Conservation (phyloP, 2,888 invertebrate genomes). For the Tipula lateralis region DNA sequence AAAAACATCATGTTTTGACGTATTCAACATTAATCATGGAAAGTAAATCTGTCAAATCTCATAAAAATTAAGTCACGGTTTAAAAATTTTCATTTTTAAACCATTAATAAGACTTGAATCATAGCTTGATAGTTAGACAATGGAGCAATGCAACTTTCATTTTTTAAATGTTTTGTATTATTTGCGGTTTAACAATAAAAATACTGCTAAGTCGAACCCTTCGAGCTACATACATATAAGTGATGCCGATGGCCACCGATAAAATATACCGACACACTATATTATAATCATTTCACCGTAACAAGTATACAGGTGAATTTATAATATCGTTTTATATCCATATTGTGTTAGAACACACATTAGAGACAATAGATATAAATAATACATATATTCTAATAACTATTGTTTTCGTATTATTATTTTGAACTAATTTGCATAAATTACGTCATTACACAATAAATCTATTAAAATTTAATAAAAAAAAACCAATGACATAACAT, state of each 20-base stretch:
- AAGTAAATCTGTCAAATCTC: constrained; percentile 19
- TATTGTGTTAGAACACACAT: background rate
- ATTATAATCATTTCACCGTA: background rate
- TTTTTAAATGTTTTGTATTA: background rate
- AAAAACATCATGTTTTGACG: constrained; percentile 11
- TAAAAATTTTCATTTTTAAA: background rate
- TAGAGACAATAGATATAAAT: background rate
- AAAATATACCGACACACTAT: too few species aligned
- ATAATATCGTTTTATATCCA: background rate
- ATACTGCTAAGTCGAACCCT: background rate
- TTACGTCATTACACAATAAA: background rate
- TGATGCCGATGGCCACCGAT: background rate
- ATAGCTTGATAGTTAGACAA: background rate
- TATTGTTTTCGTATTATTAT: background rate
- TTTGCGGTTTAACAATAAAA: background rate
- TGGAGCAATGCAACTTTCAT: background rate
- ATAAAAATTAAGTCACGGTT: constrained; percentile 11
- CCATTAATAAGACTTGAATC: background rate
- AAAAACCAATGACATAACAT: background rate
- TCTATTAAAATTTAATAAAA: background rate
- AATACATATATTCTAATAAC: background rate
- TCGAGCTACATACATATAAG: background rate
- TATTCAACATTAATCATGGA: constrained; percentile 1
- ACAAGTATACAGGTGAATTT: background rate
- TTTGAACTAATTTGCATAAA: background rate